Base-by-base conservation (phyloP, 1,140 invertebrate species). In the Telenomus remus region DNA sequence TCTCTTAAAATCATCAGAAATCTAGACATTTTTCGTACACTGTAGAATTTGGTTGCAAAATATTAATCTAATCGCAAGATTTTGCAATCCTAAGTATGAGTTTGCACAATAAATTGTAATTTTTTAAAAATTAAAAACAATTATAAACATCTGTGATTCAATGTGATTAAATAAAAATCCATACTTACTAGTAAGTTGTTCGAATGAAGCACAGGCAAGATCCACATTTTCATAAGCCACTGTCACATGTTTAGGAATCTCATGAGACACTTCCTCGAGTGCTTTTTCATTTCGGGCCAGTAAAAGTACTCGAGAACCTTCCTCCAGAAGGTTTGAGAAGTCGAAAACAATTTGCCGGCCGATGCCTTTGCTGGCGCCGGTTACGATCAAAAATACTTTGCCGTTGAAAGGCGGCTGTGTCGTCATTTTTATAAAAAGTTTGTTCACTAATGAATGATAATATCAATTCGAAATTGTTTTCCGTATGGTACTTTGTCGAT, bases 331-430 rank as follows among this genome's bases (percentile, higher is more conserved):
- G 55, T 90, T 89, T 0, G 93, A 87, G 65, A 96, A 89, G 81
- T 93, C 91, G 12, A 92, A 84, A 16, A 95, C 93, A 49, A 97
- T 91, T 73, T 92, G 90, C 70, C 90, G 89, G 9, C 97, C 97
- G 64, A 98, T 95, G 34, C 97, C 97, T 81, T 93, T 91, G 68
- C 95, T 96, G 0, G 96, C 96, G 19, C 97, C 97, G 8, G 95
- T 95, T 6, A 98, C 87, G 7, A 96, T 11, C 14, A 90, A 80
- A 79, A 89, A 91, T 14, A 89, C 88, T 80, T 89, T 89, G 50
- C 87, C 85, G 19, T 84, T 87, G 79, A 90, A 87, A 54, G 84
- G 39, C 6, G 19, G 19, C 1, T 27, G 1, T 27, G 19, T 3
- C 19, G 19, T 1, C 19, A 27, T 27, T 6, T 27, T 27, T 27